Conservation (phyloP, 2,113 vertebrate species). For the Rissa tridactyla region DNA sequence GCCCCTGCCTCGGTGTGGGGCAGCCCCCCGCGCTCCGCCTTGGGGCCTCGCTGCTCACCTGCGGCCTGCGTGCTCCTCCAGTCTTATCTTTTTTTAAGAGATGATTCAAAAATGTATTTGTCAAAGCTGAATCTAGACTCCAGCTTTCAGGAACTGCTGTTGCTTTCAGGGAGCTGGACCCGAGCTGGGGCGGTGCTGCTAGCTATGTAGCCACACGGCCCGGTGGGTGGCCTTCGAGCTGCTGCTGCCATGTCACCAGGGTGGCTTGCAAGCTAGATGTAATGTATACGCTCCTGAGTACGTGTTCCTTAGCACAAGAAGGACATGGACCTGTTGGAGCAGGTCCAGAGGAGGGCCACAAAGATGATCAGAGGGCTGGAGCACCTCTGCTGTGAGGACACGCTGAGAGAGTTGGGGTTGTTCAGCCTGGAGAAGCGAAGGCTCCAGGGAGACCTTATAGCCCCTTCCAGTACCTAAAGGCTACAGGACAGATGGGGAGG, state of each 20-base stretch:
- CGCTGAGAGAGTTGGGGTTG: neutral
- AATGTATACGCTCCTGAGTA: too few relatives aligned
- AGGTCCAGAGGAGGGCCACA: neutral
- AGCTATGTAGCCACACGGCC: fast-evolving
- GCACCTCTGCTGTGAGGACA: neutral
- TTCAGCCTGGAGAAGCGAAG: neutral
- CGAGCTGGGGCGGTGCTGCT: fast-evolving
- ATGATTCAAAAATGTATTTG: fast-evolving
- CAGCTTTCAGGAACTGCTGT: neutral
- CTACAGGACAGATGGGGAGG: neutral
- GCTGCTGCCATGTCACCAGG: neutral
- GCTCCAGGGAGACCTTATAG: neutral
- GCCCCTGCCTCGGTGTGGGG: too few relatives aligned
- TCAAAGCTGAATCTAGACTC: fast-evolving
- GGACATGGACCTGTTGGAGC: neutral
- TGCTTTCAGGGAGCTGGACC: fast-evolving
- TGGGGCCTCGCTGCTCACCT: neutral
- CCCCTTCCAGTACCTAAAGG: neutral
- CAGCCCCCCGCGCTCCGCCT: too few relatives aligned
- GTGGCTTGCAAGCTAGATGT: neutral
- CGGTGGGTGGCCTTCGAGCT: neutral
- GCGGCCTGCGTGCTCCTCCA: neutral
- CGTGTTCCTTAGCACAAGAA: neutral
- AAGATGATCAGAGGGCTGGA: neutral
- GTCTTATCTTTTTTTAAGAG: fast-evolving